phyloP scores from a whole-genome alignment of 2,797 vertebrate species.

The Intellagama lesueurii region DNA sequence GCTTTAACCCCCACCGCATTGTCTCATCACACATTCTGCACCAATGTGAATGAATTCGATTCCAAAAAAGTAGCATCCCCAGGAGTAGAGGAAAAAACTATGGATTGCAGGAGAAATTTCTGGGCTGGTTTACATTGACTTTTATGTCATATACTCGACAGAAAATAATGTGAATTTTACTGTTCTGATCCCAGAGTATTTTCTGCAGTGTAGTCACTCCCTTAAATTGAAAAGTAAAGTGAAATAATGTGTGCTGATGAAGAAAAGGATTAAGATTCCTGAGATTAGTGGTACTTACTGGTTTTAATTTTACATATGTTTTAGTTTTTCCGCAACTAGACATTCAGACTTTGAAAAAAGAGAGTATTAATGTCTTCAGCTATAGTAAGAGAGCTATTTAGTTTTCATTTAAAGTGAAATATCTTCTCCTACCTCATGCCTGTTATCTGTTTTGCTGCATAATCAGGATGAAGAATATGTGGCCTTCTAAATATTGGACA shows the following conservation, averaged over 20 bases:
- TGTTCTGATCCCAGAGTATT: no score
- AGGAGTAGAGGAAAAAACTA: no score
- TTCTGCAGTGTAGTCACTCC: no score
- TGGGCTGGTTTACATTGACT: no score
- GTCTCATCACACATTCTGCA: no score
- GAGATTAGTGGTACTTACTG: not conserved
- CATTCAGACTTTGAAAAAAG: not conserved
- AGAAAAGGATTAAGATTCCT: not conserved
- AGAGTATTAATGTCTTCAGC: not conserved
- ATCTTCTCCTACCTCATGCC: not conserved
- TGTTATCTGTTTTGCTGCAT: not conserved
- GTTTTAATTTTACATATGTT: not conserved
- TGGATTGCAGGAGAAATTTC: no score
- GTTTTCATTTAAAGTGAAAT: not conserved
- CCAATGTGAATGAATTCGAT: no score
- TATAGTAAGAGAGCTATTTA: not conserved
- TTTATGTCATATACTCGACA: no score
- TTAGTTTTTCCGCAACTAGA: not conserved
- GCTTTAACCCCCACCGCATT: no score
- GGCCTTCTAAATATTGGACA: not conserved
- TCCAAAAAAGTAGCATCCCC: not conserved
- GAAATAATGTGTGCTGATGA: not conserved
- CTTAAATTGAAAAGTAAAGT: slow-evolving; percentile 30
- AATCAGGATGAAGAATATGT: not conserved
- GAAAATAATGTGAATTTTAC: no score